Evolutionary conservation across 2,797 vertebrate species (phyloP), one percentile per base, ranked within the genome.

Genomic region (Mionectes olivaceus): DNA sequence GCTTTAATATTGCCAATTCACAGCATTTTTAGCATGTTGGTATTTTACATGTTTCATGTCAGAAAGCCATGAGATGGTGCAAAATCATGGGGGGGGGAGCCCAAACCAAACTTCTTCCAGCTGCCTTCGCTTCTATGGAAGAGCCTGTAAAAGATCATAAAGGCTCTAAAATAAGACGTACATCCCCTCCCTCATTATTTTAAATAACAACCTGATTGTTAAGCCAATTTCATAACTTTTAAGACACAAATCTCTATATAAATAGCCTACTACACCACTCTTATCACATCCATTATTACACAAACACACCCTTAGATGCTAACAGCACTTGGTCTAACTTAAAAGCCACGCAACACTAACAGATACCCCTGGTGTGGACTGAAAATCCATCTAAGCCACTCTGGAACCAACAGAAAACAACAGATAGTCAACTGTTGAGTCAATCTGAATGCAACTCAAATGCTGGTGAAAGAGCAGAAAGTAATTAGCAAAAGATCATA

Each of bases 381-480:
- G 56, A 83, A 94, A 70, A 67, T 35, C 37, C 53, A 41, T 33
- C 90, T 46, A 75, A 86, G 76, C 6, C 28, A 80, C n/a, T 68
- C 68, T 44, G 30, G 35, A 90, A 83, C 13, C 12, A 41, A 82
- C 35, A 87, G 13, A 32, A 71, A 83, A 28, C 6, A 8, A 93
- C 14, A 78, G 25, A 50, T 0, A 76, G 64, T 46, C 64, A 77
- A 44, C 19, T 44, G 11, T 21, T 44, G 19, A 44, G 43, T 44
- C 19, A 44, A 44, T 44, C 3, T 44, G 13, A 39, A 13, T 39
- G 39, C 39, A 47, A 83, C 64, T 82, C 8, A 4, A 89, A 35
- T 30, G 76, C 73, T 64, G 46, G 53, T 86, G 85, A 81, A 93
- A 91, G 43, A 93, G 73, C 69, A 95, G 57, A 78, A 91, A 69